phyloP scores from a whole-genome alignment of 2,797 vertebrate genomes.

The Sphenopsis melanotis region DNA sequence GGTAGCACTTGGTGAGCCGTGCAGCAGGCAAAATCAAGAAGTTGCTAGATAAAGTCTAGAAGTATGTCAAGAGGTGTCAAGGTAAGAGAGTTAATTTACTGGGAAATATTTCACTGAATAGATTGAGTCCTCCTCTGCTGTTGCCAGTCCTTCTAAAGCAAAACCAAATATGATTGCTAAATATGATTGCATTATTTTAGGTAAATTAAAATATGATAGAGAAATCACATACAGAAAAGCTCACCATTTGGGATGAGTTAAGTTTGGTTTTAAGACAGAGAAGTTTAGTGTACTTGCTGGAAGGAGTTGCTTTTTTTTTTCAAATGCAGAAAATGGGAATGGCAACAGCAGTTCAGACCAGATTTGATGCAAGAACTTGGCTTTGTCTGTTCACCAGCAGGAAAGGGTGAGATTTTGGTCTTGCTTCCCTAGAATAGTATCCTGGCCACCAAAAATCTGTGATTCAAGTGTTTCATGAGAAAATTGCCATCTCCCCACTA shows the following conservation, averaged over 20 bases:
- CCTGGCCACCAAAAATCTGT: not conserved
- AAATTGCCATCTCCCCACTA: not conserved
- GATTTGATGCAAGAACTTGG: not conserved
- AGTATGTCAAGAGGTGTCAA: not conserved
- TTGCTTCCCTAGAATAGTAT: not conserved
- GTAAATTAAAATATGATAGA: not conserved
- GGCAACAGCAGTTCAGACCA: not conserved
- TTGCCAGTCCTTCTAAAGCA: not conserved
- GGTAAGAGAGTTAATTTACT: not conserved
- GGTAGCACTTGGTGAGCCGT: not conserved
- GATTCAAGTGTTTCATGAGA: not conserved
- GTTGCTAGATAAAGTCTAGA: not conserved
- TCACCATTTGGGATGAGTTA: not conserved
- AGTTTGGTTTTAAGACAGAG: not conserved
- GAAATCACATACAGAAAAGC: not conserved
- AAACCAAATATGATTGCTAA: not conserved
- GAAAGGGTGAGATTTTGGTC: not conserved
- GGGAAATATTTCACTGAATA: not conserved
- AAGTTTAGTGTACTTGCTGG: not conserved
- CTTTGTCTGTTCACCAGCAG: not conserved
- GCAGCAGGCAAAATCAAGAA: not conserved
- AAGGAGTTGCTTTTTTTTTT: not conserved
- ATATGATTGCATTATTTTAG: not conserved
- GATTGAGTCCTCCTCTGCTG: not conserved
- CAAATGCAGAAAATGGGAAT: not conserved